Conservation (phyloP, 2,113 vertebrate genomes). For the Amazona vittata region DNA sequence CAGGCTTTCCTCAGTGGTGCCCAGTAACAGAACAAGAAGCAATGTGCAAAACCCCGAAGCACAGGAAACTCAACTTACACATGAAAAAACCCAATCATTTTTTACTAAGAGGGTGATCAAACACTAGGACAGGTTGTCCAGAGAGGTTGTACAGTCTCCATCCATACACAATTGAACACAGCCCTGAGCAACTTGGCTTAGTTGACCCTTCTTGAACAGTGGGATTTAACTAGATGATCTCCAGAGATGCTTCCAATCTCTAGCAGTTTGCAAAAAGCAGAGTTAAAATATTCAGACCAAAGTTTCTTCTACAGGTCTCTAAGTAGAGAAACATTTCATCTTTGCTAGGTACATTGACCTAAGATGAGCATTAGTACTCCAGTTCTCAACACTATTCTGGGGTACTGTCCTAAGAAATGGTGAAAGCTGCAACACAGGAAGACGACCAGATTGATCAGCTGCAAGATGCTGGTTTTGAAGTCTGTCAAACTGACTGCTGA, state of each 20-base stretch:
- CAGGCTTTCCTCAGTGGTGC: neutral
- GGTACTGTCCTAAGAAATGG: neutral
- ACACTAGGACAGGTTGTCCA: fast-evolving
- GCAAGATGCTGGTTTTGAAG: neutral
- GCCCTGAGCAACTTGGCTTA: neutral
- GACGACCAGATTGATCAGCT: neutral
- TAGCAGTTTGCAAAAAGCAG: neutral
- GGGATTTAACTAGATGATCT: neutral
- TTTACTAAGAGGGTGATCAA: neutral
- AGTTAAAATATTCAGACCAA: neutral
- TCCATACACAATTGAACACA: neutral
- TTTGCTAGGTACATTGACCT: fast-evolving
- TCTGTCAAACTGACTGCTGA: neutral
- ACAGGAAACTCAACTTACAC: neutral
- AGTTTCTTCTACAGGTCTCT: neutral
- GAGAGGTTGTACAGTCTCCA: neutral
- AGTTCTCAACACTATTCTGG: neutral
- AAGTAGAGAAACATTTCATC: neutral
- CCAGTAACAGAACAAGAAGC: neutral
- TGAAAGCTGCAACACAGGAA: neutral
- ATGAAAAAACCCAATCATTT: neutral
- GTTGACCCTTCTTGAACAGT: neutral
- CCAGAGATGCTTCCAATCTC: neutral
- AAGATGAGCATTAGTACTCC: neutral
- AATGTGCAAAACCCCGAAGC: neutral